phyloP scores from a whole-genome alignment of 2,113 vertebrate species.

The Ictalurus furcatus region DNA sequence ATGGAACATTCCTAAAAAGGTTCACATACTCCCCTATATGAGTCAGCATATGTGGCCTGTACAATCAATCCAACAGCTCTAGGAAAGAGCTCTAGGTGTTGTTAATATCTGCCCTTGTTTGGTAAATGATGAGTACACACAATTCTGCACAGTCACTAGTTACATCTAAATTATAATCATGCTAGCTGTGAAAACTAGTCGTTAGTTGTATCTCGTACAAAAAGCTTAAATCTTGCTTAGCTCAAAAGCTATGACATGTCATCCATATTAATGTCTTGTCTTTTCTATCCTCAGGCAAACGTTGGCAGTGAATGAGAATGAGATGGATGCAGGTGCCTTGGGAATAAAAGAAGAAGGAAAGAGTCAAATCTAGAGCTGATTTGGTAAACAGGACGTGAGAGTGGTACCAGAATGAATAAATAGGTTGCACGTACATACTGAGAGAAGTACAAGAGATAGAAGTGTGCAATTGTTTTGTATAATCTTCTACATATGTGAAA shows the following conservation, averaged over 20 bases:
- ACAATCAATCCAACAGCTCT: not conserved
- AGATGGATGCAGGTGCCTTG: conserved; percentile 16
- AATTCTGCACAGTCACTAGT: not conserved
- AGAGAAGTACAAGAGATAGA: not conserved
- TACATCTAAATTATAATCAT: not conserved
- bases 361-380: conserved; percentile 2
- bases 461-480: not conserved
- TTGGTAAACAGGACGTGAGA: conserved; percentile 17
- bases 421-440: not conserved
- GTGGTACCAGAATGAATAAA: not conserved
- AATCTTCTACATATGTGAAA: not conserved
- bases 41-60: not conserved
- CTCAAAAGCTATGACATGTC: not conserved
- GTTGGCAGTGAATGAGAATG: conserved; percentile 6
- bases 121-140: not conserved
- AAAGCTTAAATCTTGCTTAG: conserved; percentile 10
- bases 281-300: conserved; percentile 10
- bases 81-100: not conserved
- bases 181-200: conserved; percentile 4
- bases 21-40: not conserved
- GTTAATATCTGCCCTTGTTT: not conserved
- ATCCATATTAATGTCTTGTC: conserved; percentile 34
- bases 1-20: not conserved
- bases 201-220: not conserved
- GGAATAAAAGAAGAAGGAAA: conserved; percentile 16